Conservation (phyloP, 2,113 vertebrate genomes). For the Morone chrysops region DNA sequence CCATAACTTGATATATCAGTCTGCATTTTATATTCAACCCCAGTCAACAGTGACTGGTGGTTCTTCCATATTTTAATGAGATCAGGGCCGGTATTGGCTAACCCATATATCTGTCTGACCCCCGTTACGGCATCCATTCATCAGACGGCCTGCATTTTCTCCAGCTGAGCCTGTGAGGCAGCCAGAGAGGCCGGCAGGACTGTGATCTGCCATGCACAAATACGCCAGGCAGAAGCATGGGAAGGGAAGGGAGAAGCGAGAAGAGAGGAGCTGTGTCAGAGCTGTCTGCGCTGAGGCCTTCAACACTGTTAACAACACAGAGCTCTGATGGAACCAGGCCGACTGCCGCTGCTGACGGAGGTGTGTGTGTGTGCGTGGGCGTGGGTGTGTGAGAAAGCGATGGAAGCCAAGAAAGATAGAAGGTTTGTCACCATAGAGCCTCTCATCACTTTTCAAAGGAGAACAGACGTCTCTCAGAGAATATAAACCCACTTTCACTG, state of each 20-base stretch:
- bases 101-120: constrained; percentile 42
- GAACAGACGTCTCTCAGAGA: constrained; percentile 54
- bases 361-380: constrained; percentile 26
- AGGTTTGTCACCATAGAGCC: constrained; percentile 67
- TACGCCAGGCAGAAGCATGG: constrained; percentile 7
- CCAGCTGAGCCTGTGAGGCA: constrained; percentile 44
- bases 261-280: constrained; percentile 50
- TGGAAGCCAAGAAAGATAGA: constrained; percentile 48
- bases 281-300: constrained; percentile 53
- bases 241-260: constrained; percentile 21
- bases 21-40: constrained; percentile 29
- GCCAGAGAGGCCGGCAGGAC: constrained; percentile 31
- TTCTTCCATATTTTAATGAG: constrained; percentile 50
- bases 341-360: constrained; percentile 7
- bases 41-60: constrained; percentile 32
- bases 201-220: constrained; percentile 65
- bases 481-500: constrained; percentile 60
- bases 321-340: constrained; percentile 60
- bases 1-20: constrained; percentile 26
- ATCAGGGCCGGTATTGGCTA: constrained; percentile 40
- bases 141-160: constrained; percentile 30
- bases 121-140: constrained; percentile 36
- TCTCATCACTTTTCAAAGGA: constrained; percentile 66
- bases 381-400: constrained; percentile 21
- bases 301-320: constrained; percentile 58